Percentiles rank a stretch among this genome's conserved stretches.
These are phyloP conservation scores for Halcyon leucocephala DNA, from an alignment of 2,797 vertebrate genomes.

Conservation along the genomic window DNA sequence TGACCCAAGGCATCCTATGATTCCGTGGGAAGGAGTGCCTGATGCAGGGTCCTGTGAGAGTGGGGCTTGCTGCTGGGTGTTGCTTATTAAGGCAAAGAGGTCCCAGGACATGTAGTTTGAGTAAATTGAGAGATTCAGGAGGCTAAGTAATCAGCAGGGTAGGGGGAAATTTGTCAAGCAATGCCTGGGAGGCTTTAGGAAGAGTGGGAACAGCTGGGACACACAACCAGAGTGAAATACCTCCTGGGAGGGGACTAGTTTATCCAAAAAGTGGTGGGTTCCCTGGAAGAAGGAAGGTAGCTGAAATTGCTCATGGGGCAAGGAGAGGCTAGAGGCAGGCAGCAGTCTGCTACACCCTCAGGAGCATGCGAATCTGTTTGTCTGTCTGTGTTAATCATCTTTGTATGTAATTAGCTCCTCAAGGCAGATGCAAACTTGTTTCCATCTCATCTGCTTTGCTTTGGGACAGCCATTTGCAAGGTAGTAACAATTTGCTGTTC, in stretches of 20 bases:
- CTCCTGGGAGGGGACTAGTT: background rate
- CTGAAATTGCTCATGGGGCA: background rate
- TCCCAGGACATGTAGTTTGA: background rate
- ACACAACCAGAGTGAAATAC: background rate
- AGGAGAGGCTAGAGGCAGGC: background rate
- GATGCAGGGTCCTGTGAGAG: background rate
- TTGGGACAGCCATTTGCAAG: background rate
- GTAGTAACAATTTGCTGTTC: background rate
- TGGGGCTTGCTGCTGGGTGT: background rate
- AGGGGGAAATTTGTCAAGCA: background rate
- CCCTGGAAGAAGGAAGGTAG: background rate
- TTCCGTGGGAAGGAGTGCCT: background rate
- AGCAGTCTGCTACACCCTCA: background rate
- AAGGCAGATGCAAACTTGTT: accelerated
- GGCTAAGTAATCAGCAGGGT: background rate
- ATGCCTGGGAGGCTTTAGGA: background rate
- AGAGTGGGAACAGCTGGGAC: background rate
- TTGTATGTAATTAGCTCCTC: background rate
- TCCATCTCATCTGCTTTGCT: background rate
- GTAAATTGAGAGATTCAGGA: background rate
- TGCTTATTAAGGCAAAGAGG: background rate
- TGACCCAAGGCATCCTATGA: too few species aligned
- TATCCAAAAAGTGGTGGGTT: background rate
- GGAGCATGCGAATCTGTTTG: background rate
- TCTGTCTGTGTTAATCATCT: background rate